Base-by-base conservation (phyloP, 1,140 invertebrate genomes). In the Danaus melanippus region DNA sequence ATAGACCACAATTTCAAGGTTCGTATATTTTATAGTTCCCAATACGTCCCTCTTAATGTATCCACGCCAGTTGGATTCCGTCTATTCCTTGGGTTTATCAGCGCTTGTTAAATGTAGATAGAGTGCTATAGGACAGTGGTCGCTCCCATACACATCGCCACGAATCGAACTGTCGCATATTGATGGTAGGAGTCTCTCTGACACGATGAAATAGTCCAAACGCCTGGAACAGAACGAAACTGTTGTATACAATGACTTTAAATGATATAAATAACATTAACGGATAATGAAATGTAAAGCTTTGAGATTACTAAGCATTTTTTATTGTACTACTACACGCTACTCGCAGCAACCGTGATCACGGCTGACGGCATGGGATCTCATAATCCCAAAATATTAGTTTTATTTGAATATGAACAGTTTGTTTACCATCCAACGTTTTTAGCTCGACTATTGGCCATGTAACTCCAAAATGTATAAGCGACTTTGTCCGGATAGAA, bases 401-500 rank as follows among this genome's bases (percentile, higher is more conserved):
- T 32, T 32, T 32, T 7, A 32, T 32, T 21, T 32, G 7, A 4
- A 7, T 7, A 50, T 17, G 10, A 48, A 17, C 10, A 12, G 11
- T 62, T 50, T 46, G 57, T 88, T 90, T 84, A 95, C 96, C 98
- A 99, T 81, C 98, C 98, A 70, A 97, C 91, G 89, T 99, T 98
- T 69, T 95, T 97, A 2, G 89, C 87, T 56, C 98, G 89, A 12
- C 94, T 88, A 78, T 97, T 97, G 45, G 84, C 88, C 89, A 97
- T 93, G 76, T 97, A 97, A 3, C 94, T 92, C 98, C 98, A 99
- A 79, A 96, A 99, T 0, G 97, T 97, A 74, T 98, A 99, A 9
- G 92, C 93, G 2, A 89, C 92, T 68, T 91, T 88, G 8, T 98
- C 92, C 0, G 98, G 98, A 88, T 99, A 94, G 1, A 98, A 88